Base-by-base conservation (phyloP, 2,797 vertebrate genomes). In the Podargus strigoides region DNA sequence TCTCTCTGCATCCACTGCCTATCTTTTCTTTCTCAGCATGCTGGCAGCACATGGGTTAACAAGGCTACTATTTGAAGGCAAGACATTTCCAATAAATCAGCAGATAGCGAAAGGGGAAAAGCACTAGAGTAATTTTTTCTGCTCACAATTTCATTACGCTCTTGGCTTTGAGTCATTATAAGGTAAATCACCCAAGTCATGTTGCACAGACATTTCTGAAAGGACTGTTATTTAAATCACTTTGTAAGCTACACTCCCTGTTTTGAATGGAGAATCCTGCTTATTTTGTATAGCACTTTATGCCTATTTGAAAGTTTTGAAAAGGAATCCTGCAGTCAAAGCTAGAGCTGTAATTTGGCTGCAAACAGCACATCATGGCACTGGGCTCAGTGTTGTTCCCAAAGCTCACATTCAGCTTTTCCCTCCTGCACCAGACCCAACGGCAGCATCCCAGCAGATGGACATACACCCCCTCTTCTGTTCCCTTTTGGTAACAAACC, bases 121-220 rank as follows among this genome's bases (percentile, higher is more conserved):
- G 94, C 75, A 94, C 67, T 77, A 13, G 84, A 93, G 72, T 94
- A 85, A 92, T 96, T 93, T 95, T 82, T 96, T 90, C 91, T 91
- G 73, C 85, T 90, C 93, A 96, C 91, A 93, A 94, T 94, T 94
- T 95, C 95, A 95, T 97, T 95, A 95, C 20, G 41, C 79, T 90
- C 64, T 68, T 97, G 95, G 92, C 95, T 94, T 93, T 89, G 49
- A 95, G 93, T 92, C 95, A 80, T 89, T 85, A 50, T 76, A 89
- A 93, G 86, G 95, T 95, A 95, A 93, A 97, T 97, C 94, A 95
- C 81, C 83, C 83, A 90, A 93, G 93, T 89, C 90, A 46, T 85
- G 94, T 93, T 80, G 70, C 84, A 87, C 34, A 92, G 86, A 56
- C 59, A 53, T 60, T 87, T 92, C 91, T 82, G 85, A 97, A 95